Conservation (phyloP, 2,888 invertebrate genomes). For the Dryococelus australis region DNA sequence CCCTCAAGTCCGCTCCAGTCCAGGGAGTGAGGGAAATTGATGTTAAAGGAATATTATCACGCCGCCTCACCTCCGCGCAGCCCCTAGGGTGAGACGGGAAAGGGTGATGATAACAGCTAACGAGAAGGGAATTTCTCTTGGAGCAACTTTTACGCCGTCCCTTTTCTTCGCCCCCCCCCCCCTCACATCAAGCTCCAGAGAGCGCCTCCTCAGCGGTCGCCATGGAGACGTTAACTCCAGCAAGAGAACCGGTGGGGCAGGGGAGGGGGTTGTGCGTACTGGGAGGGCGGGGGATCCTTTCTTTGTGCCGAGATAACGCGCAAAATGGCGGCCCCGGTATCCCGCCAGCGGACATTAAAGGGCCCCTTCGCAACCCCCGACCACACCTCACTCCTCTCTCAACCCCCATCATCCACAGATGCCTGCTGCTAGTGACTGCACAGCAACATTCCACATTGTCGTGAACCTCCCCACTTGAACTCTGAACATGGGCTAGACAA, state of each 20-base stretch:
- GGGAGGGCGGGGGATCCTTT: not conserved
- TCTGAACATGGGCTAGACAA: no score
- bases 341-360: conserved; percentile 25
- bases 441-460: no score
- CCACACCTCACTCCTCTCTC: no score
- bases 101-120: conserved; percentile 49
- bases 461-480: no score
- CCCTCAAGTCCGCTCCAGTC: no score
- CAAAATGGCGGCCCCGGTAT: conserved; percentile 34
- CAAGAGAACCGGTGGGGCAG: not conserved
- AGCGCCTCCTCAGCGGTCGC: conserved; percentile 56
- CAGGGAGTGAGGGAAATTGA: not conserved
- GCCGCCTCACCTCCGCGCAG: conserved; percentile 43
- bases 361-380: not conserved
- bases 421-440: no score
- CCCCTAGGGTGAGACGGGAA: conserved; percentile 65
- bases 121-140: conserved; percentile 32
- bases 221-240: conserved; percentile 65
- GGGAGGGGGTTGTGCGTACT: conserved; percentile 17
- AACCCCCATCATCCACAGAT: no score
- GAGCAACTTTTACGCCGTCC: conserved; percentile 13
- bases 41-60: conserved; percentile 37
- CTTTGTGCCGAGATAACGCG: conserved; percentile 30
- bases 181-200: no score
- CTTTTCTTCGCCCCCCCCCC: not conserved